phyloP scores from a whole-genome alignment of 1,140 invertebrate genomes.

The Drosophila sechellia region DNA sequence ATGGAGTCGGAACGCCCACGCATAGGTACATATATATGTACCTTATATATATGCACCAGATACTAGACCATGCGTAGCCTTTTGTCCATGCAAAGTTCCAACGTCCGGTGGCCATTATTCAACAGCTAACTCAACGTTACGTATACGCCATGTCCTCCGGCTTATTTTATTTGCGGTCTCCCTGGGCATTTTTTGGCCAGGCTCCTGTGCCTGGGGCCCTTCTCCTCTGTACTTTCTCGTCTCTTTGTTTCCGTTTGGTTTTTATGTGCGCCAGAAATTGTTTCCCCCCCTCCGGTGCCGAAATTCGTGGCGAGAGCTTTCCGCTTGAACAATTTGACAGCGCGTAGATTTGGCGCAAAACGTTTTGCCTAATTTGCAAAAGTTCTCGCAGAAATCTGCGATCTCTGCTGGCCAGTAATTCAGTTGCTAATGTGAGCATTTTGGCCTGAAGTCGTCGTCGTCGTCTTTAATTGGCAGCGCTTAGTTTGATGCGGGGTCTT shows the following conservation, averaged over 20 bases:
- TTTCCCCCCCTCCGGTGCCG: slow-evolving; percentile 3
- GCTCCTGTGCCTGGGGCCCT: neutral
- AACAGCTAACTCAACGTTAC: slow-evolving; percentile 66
- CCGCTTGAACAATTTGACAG: slow-evolving; percentile 80
- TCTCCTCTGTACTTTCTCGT: neutral
- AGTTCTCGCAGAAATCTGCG: slow-evolving; percentile 50
- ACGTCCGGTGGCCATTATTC: slow-evolving; percentile 73
- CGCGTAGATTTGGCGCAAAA: slow-evolving; percentile 82
- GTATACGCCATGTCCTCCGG: slow-evolving; percentile 70
- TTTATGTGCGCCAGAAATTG: slow-evolving; percentile 58
- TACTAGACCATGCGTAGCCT: slow-evolving; percentile 29
- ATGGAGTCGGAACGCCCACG: slow-evolving; percentile 36
- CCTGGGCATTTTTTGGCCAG: slow-evolving; percentile 13
- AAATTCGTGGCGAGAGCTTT: slow-evolving; percentile 40
- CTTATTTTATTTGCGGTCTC: slow-evolving; percentile 76
- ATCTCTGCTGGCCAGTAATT: slow-evolving; percentile 47
- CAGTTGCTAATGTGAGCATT: slow-evolving; percentile 66
- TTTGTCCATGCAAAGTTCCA: slow-evolving; percentile 56
- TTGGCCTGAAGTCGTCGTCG: slow-evolving; percentile 40
- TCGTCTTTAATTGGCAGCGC: slow-evolving; percentile 70
- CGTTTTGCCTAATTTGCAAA: slow-evolving; percentile 82
- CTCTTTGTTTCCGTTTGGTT: slow-evolving; percentile 43
- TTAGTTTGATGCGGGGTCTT: slow-evolving; percentile 57
- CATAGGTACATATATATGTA: neutral
- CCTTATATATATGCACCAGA: neutral